Evolutionary conservation across 1,140 invertebrate species (phyloP).

Genomic region (Drosophila ficusphila): DNA sequence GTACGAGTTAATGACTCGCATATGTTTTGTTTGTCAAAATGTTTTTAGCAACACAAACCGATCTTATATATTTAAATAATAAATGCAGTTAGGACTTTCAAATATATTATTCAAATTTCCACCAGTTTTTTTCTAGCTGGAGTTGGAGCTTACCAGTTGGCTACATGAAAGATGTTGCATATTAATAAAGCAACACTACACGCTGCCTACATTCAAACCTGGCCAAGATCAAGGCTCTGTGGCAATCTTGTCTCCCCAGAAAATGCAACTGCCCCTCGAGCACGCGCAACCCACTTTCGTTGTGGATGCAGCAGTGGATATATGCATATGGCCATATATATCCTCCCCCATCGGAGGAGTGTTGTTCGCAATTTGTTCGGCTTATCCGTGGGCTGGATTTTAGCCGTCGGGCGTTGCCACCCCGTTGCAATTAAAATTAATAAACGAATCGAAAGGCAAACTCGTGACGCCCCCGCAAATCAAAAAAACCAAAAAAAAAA

Average conservation of each 20-base stretch:
- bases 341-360: slow-evolving; percentile 22
- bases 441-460: slow-evolving; percentile 68
- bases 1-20: neutral
- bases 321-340: neutral
- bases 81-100: neutral
- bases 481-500: neutral
- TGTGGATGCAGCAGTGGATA: neutral
- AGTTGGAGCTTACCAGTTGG: neutral
- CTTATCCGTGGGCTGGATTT: slow-evolving; percentile 37
- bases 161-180: neutral
- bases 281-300: slow-evolving; percentile 38
- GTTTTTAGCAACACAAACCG: no score
- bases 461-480: slow-evolving; percentile 42
- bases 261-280: slow-evolving; percentile 9
- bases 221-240: slow-evolving; percentile 28
- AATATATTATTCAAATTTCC: neutral
- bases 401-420: slow-evolving; percentile 53
- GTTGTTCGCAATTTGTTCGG: slow-evolving; percentile 43
- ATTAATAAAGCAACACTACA: neutral
- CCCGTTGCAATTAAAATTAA: slow-evolving; percentile 75
- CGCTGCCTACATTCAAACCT: neutral
- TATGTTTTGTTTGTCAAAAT: neutral
- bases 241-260: neutral
- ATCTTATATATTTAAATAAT: neutral
- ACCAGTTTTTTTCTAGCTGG: neutral